Percentiles rank a stretch among this genome's conserved stretches.
Evolutionary conservation across 1,140 invertebrate species (phyloP).

Genomic region (Aphis gossypii): DNA sequence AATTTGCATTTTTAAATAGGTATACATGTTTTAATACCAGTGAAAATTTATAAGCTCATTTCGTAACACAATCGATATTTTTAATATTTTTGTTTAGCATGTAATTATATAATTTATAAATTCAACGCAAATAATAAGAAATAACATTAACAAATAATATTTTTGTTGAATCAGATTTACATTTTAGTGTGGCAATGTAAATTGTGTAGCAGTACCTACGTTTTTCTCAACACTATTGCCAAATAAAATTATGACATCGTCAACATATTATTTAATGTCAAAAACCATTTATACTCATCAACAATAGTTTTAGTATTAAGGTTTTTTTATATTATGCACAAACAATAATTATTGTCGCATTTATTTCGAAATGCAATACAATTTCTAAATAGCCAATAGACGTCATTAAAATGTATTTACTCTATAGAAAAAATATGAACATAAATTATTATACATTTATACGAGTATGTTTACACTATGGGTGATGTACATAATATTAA

Average conservation of each 20-base stretch:
- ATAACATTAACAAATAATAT: background rate
- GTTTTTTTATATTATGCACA: background rate
- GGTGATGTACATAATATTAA: background rate
- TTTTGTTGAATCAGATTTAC: background rate
- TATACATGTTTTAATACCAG: background rate
- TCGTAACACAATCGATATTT: background rate
- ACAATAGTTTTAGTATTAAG: background rate
- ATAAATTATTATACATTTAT: background rate
- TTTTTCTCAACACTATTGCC: background rate
- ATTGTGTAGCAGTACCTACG: background rate
- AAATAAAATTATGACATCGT: conserved; percentile 6
- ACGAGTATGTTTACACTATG: background rate
- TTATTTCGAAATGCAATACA: background rate
- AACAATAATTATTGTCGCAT: background rate
- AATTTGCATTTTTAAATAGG: background rate
- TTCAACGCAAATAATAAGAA: background rate
- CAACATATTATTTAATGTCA: background rate
- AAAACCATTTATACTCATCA: conserved; percentile 7
- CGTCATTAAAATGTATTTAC: background rate
- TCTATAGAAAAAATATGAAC: background rate
- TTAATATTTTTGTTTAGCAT: background rate
- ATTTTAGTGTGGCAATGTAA: background rate
- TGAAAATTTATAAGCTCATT: background rate
- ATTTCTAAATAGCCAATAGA: background rate
- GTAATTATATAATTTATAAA: background rate